These are phyloP conservation scores for Menura novaehollandiae DNA, from an alignment of 2,113 vertebrate genomes.

Conservation along the genomic window DNA sequence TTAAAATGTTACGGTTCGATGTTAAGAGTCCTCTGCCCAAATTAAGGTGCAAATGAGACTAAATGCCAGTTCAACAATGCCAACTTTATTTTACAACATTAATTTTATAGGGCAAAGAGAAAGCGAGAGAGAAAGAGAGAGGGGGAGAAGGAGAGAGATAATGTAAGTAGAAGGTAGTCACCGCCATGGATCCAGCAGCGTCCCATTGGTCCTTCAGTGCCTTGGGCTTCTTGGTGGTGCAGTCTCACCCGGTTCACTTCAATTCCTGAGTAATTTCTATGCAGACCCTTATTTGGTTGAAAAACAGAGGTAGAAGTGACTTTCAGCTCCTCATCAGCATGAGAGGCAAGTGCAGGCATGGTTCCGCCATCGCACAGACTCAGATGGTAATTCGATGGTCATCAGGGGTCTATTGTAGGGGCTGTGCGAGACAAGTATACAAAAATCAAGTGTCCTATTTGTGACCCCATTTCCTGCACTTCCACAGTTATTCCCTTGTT, in stretches of 20 bases:
- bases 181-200: background rate
- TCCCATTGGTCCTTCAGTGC: background rate
- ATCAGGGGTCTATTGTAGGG: accelerated
- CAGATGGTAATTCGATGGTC: background rate
- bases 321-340: background rate
- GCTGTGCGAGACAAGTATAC: background rate
- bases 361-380: accelerated
- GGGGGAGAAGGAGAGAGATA: background rate
- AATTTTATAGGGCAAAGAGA: background rate
- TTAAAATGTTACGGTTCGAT: accelerated
- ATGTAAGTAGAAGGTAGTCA: background rate
- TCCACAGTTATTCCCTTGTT: background rate
- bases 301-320: background rate
- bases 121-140: background rate
- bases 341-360: background rate
- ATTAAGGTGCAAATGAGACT: background rate
- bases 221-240: background rate
- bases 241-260: background rate
- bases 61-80: background rate
- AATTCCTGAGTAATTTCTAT: background rate
- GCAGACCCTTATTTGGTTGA: background rate
- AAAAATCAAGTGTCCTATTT: background rate
- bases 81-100: background rate
- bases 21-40: background rate
- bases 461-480: background rate